A percentile compares a stretch with the other conserved stretches of the same genome.
Evolutionary conservation across 2,888 invertebrate species (phyloP).

Genomic region (Dioctria linearis): DNA sequence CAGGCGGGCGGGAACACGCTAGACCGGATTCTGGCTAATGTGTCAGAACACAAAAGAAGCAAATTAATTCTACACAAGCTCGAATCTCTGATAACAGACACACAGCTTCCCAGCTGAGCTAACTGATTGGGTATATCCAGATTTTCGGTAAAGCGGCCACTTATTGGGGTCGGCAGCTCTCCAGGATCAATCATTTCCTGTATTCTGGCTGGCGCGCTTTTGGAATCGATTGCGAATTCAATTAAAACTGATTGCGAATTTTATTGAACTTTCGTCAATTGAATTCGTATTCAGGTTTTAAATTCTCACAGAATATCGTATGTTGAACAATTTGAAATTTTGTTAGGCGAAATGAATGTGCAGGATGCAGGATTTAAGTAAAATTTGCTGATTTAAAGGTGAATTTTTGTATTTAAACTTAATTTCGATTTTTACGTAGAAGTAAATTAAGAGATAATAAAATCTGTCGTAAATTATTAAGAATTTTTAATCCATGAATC

Average conservation of each 20-base stretch:
- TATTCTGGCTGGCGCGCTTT: constrained; percentile 16
- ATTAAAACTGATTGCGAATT: constrained; percentile 51
- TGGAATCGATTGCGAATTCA: constrained; percentile 44
- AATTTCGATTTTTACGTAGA: too few species aligned
- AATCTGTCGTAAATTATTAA: too few species aligned
- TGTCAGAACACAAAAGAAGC: constrained; percentile 53
- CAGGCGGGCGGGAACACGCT: neutral
- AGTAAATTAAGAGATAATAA: too few species aligned
- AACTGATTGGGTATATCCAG: constrained; percentile 51
- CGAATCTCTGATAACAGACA: constrained; percentile 44
- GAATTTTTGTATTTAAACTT: too few species aligned
- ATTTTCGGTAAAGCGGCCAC: constrained; percentile 37
- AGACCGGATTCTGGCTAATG: constrained; percentile 46
- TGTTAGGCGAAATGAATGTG: too few species aligned
- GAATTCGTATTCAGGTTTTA: constrained; percentile 17
- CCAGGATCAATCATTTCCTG: constrained; percentile 43
- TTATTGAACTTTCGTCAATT: constrained; percentile 47
- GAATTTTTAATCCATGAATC: too few species aligned
- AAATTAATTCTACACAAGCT: constrained; percentile 50
- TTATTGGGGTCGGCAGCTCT: constrained; percentile 31
- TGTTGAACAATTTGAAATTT: constrained; percentile 41
- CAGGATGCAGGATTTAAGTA: too few species aligned
- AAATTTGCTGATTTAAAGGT: too few species aligned
- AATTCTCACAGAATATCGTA: neutral
- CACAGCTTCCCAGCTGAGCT: constrained; percentile 43